phyloP scores from a whole-genome alignment of 1,140 invertebrate genomes.

The Aphidius ervi region DNA sequence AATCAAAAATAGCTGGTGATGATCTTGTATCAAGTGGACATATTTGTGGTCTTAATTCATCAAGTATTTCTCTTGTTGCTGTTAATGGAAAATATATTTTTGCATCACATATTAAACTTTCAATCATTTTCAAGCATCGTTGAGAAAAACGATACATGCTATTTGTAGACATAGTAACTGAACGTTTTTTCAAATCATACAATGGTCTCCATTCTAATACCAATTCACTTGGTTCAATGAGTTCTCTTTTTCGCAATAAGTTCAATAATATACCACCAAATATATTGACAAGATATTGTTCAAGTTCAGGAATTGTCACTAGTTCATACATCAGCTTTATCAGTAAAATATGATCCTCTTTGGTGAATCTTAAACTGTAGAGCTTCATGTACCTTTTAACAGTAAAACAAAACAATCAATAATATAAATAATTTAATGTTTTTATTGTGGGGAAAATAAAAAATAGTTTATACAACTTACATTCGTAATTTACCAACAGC shows the following conservation, averaged over 20 bases:
- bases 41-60: constrained; percentile 73
- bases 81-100: constrained; percentile 49
- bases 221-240: constrained; percentile 76
- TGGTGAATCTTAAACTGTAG: constrained; percentile 83
- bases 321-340: constrained; percentile 81
- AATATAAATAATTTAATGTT: constrained; percentile 1
- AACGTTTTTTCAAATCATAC: constrained; percentile 62
- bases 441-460: not conserved
- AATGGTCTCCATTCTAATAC: constrained; percentile 82
- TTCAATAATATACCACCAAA: constrained; percentile 58
- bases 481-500: constrained; percentile 63
- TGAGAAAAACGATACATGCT: constrained; percentile 62
- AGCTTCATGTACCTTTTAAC: constrained; percentile 69
- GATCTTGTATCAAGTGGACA: constrained; percentile 64
- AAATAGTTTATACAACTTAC: constrained; percentile 46
- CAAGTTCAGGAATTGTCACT: constrained; percentile 70
- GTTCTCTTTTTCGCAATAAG: constrained; percentile 64
- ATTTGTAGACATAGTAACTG: constrained; percentile 47
- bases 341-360: constrained; percentile 84
- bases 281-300: constrained; percentile 67
- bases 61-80: constrained; percentile 84
- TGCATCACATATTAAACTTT: constrained; percentile 32
- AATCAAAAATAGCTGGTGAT: constrained; percentile 59
- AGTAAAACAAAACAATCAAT: constrained; percentile 36
- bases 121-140: constrained; percentile 41